Base-by-base conservation (phyloP, 2,888 invertebrate species). In the Limenitis camilla region DNA sequence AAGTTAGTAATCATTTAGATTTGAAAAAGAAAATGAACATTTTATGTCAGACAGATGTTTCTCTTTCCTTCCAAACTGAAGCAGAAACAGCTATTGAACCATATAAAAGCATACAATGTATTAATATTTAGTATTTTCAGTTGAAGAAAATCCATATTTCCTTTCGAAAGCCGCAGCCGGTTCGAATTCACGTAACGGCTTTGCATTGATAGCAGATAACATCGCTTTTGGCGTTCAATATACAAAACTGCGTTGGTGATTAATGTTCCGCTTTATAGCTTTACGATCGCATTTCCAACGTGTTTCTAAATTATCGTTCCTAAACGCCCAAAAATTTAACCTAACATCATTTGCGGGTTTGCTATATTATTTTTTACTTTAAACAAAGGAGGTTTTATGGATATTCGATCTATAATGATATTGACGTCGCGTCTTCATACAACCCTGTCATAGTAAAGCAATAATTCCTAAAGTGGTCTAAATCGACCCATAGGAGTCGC, bases 201-300 rank as follows among this genome's bases (percentile, higher is more conserved):
- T 68, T 69, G 67, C 72, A 72, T 70, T 68, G 76, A 73, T 76
- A 71, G 66, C 61, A 66, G 72, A 81, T 81, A 75, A 65, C 72
- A 74, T 67, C 74, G 80, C 73, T 76, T 77, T 80, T 70, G 74
- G 75, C 74, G 71, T 76, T 74, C 80, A 78, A 76, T 78, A 76
- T 80, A 79, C 81, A 80, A 81, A 83, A 79, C 76, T 75, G 74
- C 74, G 69, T 69, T 69, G 69, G 73, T 83, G 82, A 82, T 81
- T 81, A 78, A 81, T 81, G 83, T 74, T 69, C 64, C 56, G 66
- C 70, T 69, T 78, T 78, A 75, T 72, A 66, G 69, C 66, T 61
- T 60, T 60, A 61, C 61, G 61, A 59, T 59, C 60, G 59, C 59
- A 50, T 52, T 55, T 45, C 55, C 46, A 56, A 45, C 59, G 58